These are phyloP conservation scores for Maniola jurtina DNA, from an alignment of 1,140 invertebrate genomes.

Conservation along the genomic window DNA sequence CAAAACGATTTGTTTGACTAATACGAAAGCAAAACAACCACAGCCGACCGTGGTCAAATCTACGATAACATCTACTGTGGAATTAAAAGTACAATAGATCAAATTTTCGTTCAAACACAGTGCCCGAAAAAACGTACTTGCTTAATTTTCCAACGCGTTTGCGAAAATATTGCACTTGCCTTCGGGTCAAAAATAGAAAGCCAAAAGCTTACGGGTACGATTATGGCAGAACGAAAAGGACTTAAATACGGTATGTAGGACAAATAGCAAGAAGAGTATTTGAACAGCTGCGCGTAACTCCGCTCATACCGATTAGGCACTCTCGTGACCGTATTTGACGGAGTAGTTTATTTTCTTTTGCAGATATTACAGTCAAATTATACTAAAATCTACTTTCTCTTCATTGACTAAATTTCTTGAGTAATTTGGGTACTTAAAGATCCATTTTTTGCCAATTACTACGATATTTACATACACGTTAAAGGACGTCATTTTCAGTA, in stretches of 20 bases:
- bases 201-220: slow-evolving; percentile 50
- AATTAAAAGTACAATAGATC: slow-evolving; percentile 26
- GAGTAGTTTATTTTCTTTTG: slow-evolving; percentile 27
- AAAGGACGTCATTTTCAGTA: slow-evolving; percentile 59
- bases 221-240: slow-evolving; percentile 43
- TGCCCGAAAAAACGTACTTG: neutral
- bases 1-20: slow-evolving; percentile 51
- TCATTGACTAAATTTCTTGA: neutral
- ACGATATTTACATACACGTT: slow-evolving; percentile 40
- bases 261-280: slow-evolving; percentile 60
- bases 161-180: slow-evolving; percentile 1
- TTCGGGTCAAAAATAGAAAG: slow-evolving; percentile 26
- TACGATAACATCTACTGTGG: slow-evolving; percentile 49
- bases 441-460: slow-evolving; percentile 43
- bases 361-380: slow-evolving; percentile 12
- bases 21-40: slow-evolving; percentile 35
- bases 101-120: neutral
- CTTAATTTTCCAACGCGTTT: slow-evolving; percentile 3
- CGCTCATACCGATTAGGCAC: slow-evolving; percentile 28
- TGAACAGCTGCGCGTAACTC: slow-evolving; percentile 51
- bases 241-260: slow-evolving; percentile 51
- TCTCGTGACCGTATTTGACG: slow-evolving; percentile 28
- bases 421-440: slow-evolving; percentile 53
- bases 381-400: slow-evolving; percentile 6
- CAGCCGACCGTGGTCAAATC: slow-evolving; percentile 28